Percentiles rank a stretch among this genome's conserved stretches.
phyloP scores from a whole-genome alignment of 2,888 invertebrate species.

The Drosophila peninsularis region DNA sequence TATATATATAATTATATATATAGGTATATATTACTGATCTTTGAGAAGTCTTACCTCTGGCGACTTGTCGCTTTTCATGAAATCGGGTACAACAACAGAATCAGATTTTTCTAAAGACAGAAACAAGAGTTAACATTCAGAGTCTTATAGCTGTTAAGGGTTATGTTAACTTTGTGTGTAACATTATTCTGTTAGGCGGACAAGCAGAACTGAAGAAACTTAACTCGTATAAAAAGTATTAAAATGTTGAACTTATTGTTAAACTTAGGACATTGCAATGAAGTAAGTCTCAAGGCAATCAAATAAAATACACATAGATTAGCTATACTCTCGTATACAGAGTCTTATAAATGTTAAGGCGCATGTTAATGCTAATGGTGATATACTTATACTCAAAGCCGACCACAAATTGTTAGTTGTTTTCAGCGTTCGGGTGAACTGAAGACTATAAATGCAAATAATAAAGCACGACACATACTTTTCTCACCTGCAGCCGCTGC shows the following conservation, averaged over 20 bases:
- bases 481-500: constrained; percentile 80
- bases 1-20: background rate
- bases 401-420: background rate
- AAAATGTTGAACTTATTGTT: no score
- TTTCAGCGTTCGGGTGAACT: background rate
- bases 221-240: background rate
- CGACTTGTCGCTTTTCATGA: constrained; percentile 79
- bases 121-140: background rate
- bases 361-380: background rate
- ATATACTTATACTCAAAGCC: background rate
- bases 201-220: background rate
- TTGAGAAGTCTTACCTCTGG: constrained; percentile 66
- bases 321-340: background rate
- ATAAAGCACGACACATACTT: constrained; percentile 78
- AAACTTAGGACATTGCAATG: background rate
- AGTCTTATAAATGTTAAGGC: background rate
- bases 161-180: no score
- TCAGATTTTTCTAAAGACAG: constrained; percentile 72
- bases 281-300: background rate
- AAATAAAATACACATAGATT: background rate
- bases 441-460: constrained; percentile 7
- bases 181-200: background rate
- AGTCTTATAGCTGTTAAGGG: background rate
- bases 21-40: background rate
- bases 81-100: constrained; percentile 60